Conservation (phyloP, 2,797 vertebrate species). For the Gymnopithys bicolor region DNA sequence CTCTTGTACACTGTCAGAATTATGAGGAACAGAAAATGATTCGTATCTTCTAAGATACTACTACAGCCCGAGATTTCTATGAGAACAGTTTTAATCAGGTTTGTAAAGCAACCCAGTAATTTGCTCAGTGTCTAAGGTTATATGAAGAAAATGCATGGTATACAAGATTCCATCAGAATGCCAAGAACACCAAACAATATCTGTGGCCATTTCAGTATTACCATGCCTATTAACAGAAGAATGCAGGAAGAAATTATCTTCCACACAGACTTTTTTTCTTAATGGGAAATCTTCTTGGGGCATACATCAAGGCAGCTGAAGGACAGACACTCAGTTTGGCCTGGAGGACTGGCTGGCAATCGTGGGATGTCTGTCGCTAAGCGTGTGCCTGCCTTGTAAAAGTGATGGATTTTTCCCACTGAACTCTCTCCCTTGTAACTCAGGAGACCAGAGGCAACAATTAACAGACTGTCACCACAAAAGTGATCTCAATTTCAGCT, state of each 20-base stretch:
- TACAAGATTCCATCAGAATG: rapidly evolving
- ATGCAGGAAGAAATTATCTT: background rate
- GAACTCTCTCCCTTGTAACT: background rate
- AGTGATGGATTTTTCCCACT: background rate
- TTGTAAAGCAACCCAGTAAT: background rate
- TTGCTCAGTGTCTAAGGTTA: background rate
- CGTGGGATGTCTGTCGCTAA: background rate
- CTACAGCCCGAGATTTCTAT: background rate
- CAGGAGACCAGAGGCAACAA: conserved; percentile 33
- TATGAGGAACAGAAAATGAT: background rate
- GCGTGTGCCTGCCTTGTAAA: conserved; percentile 13
- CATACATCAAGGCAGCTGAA: rapidly evolving
- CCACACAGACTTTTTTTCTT: background rate
- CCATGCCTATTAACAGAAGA: background rate
- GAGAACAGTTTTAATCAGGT: background rate
- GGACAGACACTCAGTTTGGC: background rate
- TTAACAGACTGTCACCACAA: background rate
- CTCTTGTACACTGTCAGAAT: background rate
- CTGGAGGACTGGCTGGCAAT: background rate
- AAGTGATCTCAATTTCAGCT: background rate
- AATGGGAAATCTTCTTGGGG: background rate
- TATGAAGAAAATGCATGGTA: rapidly evolving
- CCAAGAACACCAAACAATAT: background rate
- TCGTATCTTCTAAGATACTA: background rate
- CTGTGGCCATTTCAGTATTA: background rate